phyloP scores from a whole-genome alignment of 2,888 invertebrate species.

The Nycteola revayana region DNA sequence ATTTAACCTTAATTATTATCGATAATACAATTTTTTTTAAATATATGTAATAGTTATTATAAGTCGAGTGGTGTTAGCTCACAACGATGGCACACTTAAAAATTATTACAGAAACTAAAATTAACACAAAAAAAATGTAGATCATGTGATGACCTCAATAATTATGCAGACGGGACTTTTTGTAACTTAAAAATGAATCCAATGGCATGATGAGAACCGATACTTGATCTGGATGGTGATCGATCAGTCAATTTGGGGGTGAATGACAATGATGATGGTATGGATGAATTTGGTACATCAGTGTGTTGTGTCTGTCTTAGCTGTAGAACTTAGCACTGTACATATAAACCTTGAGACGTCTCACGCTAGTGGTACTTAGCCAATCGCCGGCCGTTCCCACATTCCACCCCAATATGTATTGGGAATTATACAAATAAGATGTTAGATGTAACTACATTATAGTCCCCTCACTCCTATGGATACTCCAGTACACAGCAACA shows the following conservation, averaged over 20 bases:
- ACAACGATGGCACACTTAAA: constrained; percentile 58
- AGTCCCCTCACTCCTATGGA: constrained; percentile 19
- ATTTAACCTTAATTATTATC: too few relatives aligned
- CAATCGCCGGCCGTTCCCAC: background rate
- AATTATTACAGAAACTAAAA: constrained; percentile 64
- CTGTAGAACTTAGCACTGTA: constrained; percentile 38
- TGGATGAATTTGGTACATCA: constrained; percentile 58
- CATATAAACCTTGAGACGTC: constrained; percentile 19
- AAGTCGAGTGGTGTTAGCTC: constrained; percentile 49
- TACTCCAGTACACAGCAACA: constrained; percentile 17
- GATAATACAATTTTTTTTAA: too few relatives aligned
- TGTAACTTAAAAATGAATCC: constrained; percentile 46
- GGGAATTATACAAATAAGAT: constrained; percentile 34
- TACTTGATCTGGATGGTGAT: constrained; percentile 28
- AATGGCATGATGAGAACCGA: constrained; percentile 34
- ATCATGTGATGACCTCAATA: constrained; percentile 66
- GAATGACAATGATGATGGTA: constrained; percentile 43
- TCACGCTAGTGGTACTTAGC: constrained; percentile 5
- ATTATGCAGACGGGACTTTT: constrained; percentile 42
- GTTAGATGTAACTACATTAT: constrained; percentile 10
- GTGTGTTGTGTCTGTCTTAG: constrained; percentile 70
- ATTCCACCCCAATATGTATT: constrained; percentile 9
- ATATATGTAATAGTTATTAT: too few relatives aligned
- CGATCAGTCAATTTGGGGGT: constrained; percentile 33
- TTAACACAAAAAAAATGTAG: constrained; percentile 63